These are phyloP conservation scores for Alauda arvensis DNA, from an alignment of 2,797 vertebrate genomes.

Conservation along the genomic window DNA sequence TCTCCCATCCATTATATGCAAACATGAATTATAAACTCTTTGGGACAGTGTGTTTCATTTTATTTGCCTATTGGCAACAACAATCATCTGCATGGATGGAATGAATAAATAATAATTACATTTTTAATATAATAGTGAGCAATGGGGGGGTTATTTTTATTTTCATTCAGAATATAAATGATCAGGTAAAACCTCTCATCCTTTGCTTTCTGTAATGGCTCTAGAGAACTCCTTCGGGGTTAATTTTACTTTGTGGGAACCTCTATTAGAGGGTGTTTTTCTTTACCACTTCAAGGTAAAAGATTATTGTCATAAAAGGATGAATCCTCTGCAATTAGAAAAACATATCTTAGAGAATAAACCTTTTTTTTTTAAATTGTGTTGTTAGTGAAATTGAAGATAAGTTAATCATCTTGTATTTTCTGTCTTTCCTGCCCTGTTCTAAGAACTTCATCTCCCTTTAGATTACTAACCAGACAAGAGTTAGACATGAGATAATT, in stretches of 20 bases:
- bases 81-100: background rate
- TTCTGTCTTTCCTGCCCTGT: constrained; percentile 30
- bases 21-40: background rate
- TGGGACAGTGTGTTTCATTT: background rate
- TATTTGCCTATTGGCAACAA: background rate
- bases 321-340: constrained; percentile 10
- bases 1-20: background rate
- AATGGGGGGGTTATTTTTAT: background rate
- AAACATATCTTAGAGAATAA: constrained; percentile 3
- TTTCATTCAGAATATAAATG: background rate
- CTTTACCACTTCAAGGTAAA: background rate
- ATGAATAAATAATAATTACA: background rate
- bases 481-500: constrained; percentile 50
- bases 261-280: background rate
- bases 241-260: constrained; percentile 6
- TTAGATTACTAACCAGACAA: constrained; percentile 49
- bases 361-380: background rate
- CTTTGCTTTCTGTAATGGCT: background rate
- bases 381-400: constrained; percentile 11
- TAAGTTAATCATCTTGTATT: constrained; percentile 26
- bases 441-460: constrained; percentile 36
- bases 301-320: background rate
- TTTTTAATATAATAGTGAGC: background rate
- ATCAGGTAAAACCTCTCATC: rapidly evolving
- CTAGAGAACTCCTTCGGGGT: background rate